Conservation (phyloP, 2,113 vertebrate genomes). For the Nycticebus coucang region DNA sequence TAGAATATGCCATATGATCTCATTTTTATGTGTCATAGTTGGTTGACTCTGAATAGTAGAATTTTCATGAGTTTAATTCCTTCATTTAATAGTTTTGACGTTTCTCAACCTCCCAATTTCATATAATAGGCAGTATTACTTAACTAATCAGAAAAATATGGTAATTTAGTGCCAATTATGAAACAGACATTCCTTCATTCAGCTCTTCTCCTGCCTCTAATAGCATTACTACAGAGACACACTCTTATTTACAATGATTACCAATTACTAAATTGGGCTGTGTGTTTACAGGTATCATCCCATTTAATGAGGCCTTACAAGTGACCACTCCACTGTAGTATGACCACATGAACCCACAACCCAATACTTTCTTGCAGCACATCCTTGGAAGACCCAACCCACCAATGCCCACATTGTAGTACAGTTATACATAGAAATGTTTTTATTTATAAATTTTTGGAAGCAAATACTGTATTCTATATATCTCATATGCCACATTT, state of each 20-base stretch:
- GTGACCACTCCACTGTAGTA: not conserved
- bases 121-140: slow-evolving; percentile 16
- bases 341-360: not conserved
- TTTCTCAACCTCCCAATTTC: slow-evolving; percentile 47
- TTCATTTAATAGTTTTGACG: slow-evolving; percentile 29
- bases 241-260: not conserved
- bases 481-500: not conserved
- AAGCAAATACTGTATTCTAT: not conserved
- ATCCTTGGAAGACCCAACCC: not conserved
- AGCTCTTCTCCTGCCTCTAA: not conserved
- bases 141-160: slow-evolving; percentile 32
- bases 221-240: not conserved
- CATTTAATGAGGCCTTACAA: not conserved
- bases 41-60: not conserved
- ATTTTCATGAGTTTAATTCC: not conserved
- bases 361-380: not conserved
- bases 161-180: slow-evolving; percentile 16
- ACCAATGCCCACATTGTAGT: not conserved
- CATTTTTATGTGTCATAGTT: not conserved
- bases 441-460: not conserved
- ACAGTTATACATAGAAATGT: not conserved
- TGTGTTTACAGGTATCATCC: not conserved
- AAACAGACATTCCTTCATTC: not conserved
- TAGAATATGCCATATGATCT: not conserved
- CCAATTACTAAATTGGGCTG: not conserved